phyloP scores from a whole-genome alignment of 2,113 vertebrate genomes.

The Nesogale talazaci region DNA sequence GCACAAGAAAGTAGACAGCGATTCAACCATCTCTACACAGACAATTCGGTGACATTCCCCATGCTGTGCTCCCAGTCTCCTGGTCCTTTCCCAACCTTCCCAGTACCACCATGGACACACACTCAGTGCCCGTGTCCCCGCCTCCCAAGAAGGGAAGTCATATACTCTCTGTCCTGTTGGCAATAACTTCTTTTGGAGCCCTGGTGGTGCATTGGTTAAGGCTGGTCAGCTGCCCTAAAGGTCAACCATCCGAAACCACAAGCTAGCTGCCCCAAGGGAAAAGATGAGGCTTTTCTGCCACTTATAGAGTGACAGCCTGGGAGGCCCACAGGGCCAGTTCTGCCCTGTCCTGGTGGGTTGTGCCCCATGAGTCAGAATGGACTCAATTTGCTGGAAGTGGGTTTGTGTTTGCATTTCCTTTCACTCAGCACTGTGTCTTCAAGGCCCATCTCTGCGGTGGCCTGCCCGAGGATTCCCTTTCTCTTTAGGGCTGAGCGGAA shows the following conservation, averaged over 20 bases:
- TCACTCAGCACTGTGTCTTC: background rate
- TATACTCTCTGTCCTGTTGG: background rate
- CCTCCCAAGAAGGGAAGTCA: background rate
- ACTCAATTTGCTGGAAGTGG: no score
- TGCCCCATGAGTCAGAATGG: no score
- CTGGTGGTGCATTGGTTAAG: no score
- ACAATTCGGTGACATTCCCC: background rate
- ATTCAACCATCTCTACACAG: background rate
- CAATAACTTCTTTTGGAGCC: no score
- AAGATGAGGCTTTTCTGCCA: no score
- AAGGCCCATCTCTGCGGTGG: background rate
- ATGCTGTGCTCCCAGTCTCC: background rate
- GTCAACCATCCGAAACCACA: no score
- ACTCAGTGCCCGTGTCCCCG: background rate
- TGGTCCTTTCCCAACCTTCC: background rate
- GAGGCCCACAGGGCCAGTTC: no score
- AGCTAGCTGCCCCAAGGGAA: no score
- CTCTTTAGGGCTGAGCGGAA: background rate
- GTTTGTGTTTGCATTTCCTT: no score
- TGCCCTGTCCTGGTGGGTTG: no score
- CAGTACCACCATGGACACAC: background rate
- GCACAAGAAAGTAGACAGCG: background rate
- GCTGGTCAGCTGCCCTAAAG: no score
- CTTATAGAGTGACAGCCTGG: no score
- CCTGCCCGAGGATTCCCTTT: background rate